Base-by-base conservation (phyloP, 1,140 invertebrate species). In the Dreissena polymorpha region DNA sequence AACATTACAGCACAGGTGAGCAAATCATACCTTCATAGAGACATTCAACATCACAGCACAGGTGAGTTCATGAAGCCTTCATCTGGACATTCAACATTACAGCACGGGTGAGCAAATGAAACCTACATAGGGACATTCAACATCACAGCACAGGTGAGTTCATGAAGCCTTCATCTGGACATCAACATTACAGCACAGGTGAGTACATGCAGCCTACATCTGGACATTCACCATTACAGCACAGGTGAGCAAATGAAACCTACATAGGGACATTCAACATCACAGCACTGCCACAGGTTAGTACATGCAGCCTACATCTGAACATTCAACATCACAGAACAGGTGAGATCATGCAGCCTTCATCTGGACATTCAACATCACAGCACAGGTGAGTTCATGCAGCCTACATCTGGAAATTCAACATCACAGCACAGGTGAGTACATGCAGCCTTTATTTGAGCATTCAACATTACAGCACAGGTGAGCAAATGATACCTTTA, bases 211-310 rank as follows among this genome's bases (percentile, higher is more conserved):
- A 21, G 75, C 76, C 10, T 87, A 88, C 75, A 77, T 69, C 0
- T 91, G 90, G 90, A 86, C 74, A 27, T 91, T 89, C 80, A 50
- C 77, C 10, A 72, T 91, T 12, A 73, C 83, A 27, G 71, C 86
- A 49, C 64, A n/a, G n/a, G n/a, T n/a, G n/a, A n/a, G n/a, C n/a
- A n/a, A n/a, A n/a, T n/a, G n/a, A n/a, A n/a, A n/a, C n/a, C 10
- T 87, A 88, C 75, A 77, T 69, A 0, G 91, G 90, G 90, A 86
- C 74, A 27, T 91, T 89, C 80, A 50, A 79, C 10, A 72, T 91
- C 13, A 73, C 83, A 27, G 71, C 86, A 49, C 64, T n/a, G n/a
- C n/a, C n/a, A n/a, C n/a, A n/a, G n/a, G n/a, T n/a, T n/a, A n/a
- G n/a, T n/a, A n/a, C 85, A 90, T 74, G 86, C 86, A 21, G 75